Evolutionary conservation across 2,888 invertebrate genomes (phyloP).

Genomic region (Chrysina gloriosa): DNA sequence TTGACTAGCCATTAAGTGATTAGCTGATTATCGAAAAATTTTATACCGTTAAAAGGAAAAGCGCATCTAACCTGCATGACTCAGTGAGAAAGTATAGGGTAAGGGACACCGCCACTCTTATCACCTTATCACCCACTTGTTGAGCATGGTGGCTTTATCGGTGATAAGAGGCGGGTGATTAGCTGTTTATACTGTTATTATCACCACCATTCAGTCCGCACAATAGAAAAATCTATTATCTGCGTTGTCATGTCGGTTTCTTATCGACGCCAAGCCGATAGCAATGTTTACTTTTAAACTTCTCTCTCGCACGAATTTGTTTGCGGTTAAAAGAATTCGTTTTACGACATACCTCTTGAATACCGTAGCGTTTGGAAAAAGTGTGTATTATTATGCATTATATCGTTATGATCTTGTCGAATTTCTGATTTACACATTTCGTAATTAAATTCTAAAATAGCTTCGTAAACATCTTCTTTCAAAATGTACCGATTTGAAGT

Average conservation of each 20-base stretch:
- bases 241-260: slow-evolving; percentile 55
- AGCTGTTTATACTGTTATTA: slow-evolving; percentile 57
- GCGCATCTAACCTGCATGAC: slow-evolving; percentile 30
- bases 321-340: background rate
- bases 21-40: too few relatives aligned
- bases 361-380: too few relatives aligned
- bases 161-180: slow-evolving; percentile 57
- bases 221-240: slow-evolving; percentile 59
- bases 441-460: background rate
- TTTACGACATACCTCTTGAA: too few relatives aligned
- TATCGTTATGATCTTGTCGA: background rate
- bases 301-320: background rate
- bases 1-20: too few relatives aligned
- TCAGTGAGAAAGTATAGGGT: slow-evolving; percentile 14
- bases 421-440: background rate
- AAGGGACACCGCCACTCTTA: slow-evolving; percentile 36
- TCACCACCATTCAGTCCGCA: slow-evolving; percentile 58
- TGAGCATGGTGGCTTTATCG: slow-evolving; percentile 59
- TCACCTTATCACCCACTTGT: slow-evolving; percentile 50
- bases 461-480: too few relatives aligned
- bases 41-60: background rate
- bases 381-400: too few relatives aligned
- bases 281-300: slow-evolving; percentile 37
- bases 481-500: too few relatives aligned
- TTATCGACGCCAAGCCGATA: slow-evolving; percentile 27